Evolutionary conservation across 2,113 vertebrate genomes (phyloP), one percentile per base, ranked within the genome.

Genomic region (Peucedramus taeniatus): DNA sequence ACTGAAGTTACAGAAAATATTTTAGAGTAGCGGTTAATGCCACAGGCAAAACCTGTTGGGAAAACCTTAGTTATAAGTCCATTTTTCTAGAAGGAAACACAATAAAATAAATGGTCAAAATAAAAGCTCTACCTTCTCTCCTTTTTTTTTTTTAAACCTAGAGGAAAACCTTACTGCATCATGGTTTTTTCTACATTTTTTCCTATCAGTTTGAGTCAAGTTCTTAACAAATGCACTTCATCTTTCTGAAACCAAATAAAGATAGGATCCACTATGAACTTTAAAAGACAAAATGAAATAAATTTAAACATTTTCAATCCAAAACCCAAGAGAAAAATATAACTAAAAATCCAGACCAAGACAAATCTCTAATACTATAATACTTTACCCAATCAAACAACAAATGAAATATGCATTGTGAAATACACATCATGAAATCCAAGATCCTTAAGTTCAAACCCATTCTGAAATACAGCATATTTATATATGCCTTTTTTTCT

Each of bases 401-500:
- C 8, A 92, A 89, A 72, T 42, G 2, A 81, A 76, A 80, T 19
- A 51, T 0, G 2, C 3, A 18, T 13, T 0, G 3, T 49, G 4
- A 74, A 79, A 86, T 33, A 64, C 1, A 5, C 23, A 33, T 18
- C 0, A 18, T 59, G 15, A 90, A 86, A 89, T 60, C 18, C 15
- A 76, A 76, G 9, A 68, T 44, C 13, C 15, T 66, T 56, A 87
- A 79, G 22, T 37, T 89, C 37, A 69, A 76, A 65, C 1, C 2
- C 13, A 33, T 64, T 61, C 66, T 65, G 30, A 89, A 87, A 47
- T 24, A 45, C 1, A 14, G 16, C 15, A 4, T n/a, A 65, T 64
- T 54, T 64, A 66, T 42, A 68, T 20, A 51, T 18, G 6, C 1
- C 10, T 39, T 42, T 42, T 71, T 47, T 39, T 12, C 13, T 14